Evolutionary conservation across 2,113 vertebrate genomes (phyloP).

Genomic region (Sorex fumeus): DNA sequence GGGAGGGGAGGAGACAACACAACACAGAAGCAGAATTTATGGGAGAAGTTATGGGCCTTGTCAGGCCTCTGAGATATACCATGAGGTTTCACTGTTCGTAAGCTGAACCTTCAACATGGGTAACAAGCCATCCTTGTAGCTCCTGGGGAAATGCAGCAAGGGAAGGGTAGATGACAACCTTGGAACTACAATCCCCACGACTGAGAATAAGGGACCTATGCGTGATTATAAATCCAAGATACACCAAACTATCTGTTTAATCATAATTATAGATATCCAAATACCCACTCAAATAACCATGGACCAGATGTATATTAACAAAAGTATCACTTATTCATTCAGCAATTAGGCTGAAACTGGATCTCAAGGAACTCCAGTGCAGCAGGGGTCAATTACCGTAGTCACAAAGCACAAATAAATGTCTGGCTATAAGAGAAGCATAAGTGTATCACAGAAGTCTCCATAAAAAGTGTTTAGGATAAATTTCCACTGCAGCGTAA

Average conservation of each 20-base stretch:
- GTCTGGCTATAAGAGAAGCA: conserved; percentile 8
- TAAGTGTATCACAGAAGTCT: not conserved
- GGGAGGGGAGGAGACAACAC: too few relatives aligned
- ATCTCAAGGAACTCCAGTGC: conserved; percentile 7
- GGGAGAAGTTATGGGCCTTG: too few relatives aligned
- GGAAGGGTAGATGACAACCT: not conserved
- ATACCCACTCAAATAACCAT: conserved; percentile 9
- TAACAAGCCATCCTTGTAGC: not conserved
- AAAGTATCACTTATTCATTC: conserved; percentile 47
- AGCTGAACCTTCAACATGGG: not conserved
- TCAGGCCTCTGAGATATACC: not conserved
- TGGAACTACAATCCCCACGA: not conserved
- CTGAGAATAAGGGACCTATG: conserved; percentile 14
- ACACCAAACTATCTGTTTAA: not conserved
- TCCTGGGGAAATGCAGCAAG: not conserved
- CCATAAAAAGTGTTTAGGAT: conserved; percentile 46
- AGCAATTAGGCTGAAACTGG: conserved; percentile 5
- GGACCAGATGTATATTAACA: not conserved
- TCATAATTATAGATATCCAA: conserved; percentile 19
- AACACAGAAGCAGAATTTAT: too few relatives aligned
- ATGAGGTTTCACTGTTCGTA: conserved; percentile 5
- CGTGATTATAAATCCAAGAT: conserved; percentile 19
- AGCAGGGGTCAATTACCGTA: not conserved
- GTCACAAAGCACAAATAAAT: conserved; percentile 17
- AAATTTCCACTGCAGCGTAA: not conserved